phyloP scores from a whole-genome alignment of 2,113 vertebrate species.

The Dasyurus viverrinus region DNA sequence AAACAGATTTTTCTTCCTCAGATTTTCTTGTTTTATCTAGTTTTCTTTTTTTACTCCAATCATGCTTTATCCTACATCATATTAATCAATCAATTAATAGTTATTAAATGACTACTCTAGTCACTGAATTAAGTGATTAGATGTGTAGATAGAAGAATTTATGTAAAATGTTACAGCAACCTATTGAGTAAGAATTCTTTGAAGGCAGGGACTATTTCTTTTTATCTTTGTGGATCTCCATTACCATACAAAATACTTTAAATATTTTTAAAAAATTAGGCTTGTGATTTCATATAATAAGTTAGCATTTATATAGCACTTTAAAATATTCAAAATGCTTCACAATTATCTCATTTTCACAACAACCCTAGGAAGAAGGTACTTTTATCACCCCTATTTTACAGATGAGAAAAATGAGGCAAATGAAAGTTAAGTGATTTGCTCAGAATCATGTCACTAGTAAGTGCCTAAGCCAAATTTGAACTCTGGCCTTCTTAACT shows the following conservation, averaged over 20 bases:
- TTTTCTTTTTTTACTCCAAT: not conserved
- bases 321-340: not conserved
- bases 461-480: not conserved
- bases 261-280: not conserved
- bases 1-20: not conserved
- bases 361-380: not conserved
- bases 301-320: not conserved
- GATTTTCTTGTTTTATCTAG: not conserved
- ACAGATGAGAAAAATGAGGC: not conserved
- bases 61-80: not conserved
- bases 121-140: not conserved
- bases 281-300: not conserved
- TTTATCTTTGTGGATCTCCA: not conserved
- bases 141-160: not conserved
- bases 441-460: not conserved
- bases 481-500: not conserved
- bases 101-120: not conserved
- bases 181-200: not conserved
- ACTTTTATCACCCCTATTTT: not conserved
- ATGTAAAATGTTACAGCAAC: not conserved
- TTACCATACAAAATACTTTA: not conserved
- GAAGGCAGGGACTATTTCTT: not conserved
- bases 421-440: not conserved
- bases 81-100: not conserved
- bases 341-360: not conserved